Base-by-base conservation (phyloP, 2,888 invertebrate genomes). In the Heliconius aoede region DNA sequence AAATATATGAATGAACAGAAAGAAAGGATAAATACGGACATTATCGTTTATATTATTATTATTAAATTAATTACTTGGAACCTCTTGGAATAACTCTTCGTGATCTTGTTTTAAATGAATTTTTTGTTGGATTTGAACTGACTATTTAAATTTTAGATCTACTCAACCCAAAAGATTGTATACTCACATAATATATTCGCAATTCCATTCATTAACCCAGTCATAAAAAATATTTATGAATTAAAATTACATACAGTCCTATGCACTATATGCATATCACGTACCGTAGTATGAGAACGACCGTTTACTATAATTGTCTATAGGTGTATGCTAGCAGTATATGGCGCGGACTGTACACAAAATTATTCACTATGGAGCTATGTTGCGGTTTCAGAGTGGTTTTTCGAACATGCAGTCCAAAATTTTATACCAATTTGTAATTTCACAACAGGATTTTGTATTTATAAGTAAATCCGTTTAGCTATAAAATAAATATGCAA, bases 241-340 rank as follows among this genome's bases (percentile, higher is more conserved):
- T 51, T 30, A n/a, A 68, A 68, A 68, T 55, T 69, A 55, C 30
- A 69, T 69, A 46, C 51, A 51, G 11, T 46, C 51, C 30, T 51
- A 69, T 30, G 2, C 30, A 13, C 30, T 13, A 51, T n/a, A 69
- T 51, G 51, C 51, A 69, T 69, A 28, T 28, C 68, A 69, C 68
- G 51, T 69, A 13, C 21, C 28, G 51, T 9, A 67, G 40, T 26
- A 68, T 30, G 51, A 55, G 73, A 76, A 28, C 76, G 30, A 65
- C 28, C 51, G 60, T 67, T 76, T 46, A 76, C 58, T 64, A 55
- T 62, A 69, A 75, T 61, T 61, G 68, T 51, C 68, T 51, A 68
- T 51, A 68, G n/a, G 46, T 51, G 7, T 30, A n/a, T 30, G 28
- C 13, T 51, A n/a, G 51, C 28, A 1, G 36, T 32, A 11, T n/a